These are phyloP conservation scores for Apotomis capreana DNA, from an alignment of 2,888 invertebrate genomes.

Conservation along the genomic window DNA sequence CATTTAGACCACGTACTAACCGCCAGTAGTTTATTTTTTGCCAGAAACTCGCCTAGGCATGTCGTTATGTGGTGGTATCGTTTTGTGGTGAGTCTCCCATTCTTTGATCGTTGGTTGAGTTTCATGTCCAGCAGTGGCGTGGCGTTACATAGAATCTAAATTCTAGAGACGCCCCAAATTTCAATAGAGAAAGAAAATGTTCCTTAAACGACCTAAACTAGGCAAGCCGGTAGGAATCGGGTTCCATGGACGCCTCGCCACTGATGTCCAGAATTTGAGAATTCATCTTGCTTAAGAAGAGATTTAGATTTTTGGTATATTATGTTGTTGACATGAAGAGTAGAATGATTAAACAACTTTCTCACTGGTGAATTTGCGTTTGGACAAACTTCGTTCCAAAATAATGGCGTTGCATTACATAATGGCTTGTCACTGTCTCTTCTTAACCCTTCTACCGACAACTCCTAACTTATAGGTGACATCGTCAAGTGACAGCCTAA, in stretches of 20 bases:
- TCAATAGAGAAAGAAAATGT: too few species aligned
- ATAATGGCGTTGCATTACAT: constrained; percentile 3
- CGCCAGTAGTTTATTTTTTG: not conserved
- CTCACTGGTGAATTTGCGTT: not conserved
- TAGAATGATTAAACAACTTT: too few species aligned
- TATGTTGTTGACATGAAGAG: too few species aligned
- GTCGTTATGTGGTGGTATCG: not conserved
- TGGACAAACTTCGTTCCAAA: not conserved
- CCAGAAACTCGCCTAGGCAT: not conserved
- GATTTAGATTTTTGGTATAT: too few species aligned
- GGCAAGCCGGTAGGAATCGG: too few species aligned
- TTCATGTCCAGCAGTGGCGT: not conserved
- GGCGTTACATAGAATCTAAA: too few species aligned
- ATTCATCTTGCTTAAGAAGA: too few species aligned
- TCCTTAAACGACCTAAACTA: too few species aligned
- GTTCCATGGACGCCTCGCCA: too few species aligned
- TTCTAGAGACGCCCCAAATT: too few species aligned
- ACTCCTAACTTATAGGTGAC: constrained; percentile 31
- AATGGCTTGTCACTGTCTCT: constrained; percentile 34
- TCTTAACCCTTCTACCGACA: constrained; percentile 14
- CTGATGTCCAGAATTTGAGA: too few species aligned
- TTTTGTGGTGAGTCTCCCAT: not conserved
- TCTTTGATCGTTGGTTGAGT: constrained; percentile 5
- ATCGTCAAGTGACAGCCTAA: constrained; percentile 38
- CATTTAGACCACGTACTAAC: not conserved